Evolutionary conservation across 2,797 vertebrate genomes (phyloP).

Genomic region (Phoxinus dragarum): DNA sequence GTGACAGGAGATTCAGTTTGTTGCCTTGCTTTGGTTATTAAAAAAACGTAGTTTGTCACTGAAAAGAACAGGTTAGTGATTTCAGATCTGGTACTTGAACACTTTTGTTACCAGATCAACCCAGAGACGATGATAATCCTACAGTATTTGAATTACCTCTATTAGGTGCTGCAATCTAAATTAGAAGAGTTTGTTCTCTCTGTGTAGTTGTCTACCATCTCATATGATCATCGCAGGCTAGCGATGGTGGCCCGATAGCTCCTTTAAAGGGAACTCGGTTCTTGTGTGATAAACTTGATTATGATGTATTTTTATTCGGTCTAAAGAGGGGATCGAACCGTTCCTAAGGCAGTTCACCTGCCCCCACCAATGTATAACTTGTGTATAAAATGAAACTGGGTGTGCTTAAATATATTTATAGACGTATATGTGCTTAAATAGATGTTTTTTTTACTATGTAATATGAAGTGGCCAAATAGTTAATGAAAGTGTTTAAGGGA

Average conservation of each 20-base stretch:
- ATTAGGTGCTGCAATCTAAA: conserved; percentile 11
- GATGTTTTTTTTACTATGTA: neutral
- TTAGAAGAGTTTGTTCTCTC: neutral
- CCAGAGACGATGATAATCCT: conserved; percentile 9
- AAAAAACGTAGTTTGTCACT: neutral
- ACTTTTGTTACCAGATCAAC: conserved; percentile 13
- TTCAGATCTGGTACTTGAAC: conserved; percentile 1
- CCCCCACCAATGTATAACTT: neutral
- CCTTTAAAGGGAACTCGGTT: conserved; percentile 21
- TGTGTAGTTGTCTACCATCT: conserved; percentile 8
- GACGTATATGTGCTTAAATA: neutral
- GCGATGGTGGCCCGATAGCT: neutral
- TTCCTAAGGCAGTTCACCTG: neutral
- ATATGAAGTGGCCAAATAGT: conserved; percentile 31
- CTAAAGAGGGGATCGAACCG: conserved; percentile 7
- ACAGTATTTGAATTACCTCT: conserved; percentile 27
- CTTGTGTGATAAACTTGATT: conserved; percentile 20
- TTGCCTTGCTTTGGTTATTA: conserved; percentile 41
- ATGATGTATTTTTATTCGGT: conserved; percentile 24
- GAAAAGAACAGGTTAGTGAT: conserved; percentile 12
- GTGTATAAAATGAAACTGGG: neutral
- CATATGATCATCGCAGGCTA: neutral
- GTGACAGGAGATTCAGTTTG: conserved; percentile 31
- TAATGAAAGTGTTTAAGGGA: conserved; percentile 36
- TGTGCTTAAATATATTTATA: conserved; percentile 17